Percentiles rank a stretch among this genome's conserved stretches.
phyloP scores from a whole-genome alignment of 1,140 invertebrate species.

The Drosophila kurseongensis region DNA sequence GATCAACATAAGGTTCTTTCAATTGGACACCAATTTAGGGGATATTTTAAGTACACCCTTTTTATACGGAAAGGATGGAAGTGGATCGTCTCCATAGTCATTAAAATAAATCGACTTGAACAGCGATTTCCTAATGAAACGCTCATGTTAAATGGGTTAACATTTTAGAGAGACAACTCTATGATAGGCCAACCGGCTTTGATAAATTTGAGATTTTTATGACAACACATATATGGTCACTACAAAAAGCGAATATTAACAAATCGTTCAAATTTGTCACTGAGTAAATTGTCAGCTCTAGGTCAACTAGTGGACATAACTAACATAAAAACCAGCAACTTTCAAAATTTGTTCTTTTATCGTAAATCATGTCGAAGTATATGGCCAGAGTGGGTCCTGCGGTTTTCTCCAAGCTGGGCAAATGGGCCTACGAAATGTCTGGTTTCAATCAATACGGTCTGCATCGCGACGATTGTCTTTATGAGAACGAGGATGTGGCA shows the following conservation, averaged over 20 bases:
- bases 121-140: too few relatives aligned
- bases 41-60: too few relatives aligned
- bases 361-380: conserved; percentile 72
- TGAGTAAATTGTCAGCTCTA: conserved; percentile 12
- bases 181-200: too few relatives aligned
- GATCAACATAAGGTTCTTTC: too few relatives aligned
- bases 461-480: conserved; percentile 90
- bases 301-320: conserved; percentile 30
- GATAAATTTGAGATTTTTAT: neutral
- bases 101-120: too few relatives aligned
- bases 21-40: too few relatives aligned
- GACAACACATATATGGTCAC: neutral
- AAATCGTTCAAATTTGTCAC: neutral
- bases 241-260: neutral
- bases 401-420: conserved; percentile 85
- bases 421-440: conserved; percentile 88
- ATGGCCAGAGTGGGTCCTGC: conserved; percentile 72
- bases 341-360: conserved; percentile 23
- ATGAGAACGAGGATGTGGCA: conserved; percentile 89
- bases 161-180: neutral
- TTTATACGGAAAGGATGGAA: too few relatives aligned
- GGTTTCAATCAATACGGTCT: conserved; percentile 92
- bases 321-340: conserved; percentile 10
- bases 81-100: too few relatives aligned
- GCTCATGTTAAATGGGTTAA: neutral